Evolutionary conservation across 1,140 invertebrate genomes (phyloP), one percentile per base, ranked within the genome.

Genomic region (Halictus rubicundus): DNA sequence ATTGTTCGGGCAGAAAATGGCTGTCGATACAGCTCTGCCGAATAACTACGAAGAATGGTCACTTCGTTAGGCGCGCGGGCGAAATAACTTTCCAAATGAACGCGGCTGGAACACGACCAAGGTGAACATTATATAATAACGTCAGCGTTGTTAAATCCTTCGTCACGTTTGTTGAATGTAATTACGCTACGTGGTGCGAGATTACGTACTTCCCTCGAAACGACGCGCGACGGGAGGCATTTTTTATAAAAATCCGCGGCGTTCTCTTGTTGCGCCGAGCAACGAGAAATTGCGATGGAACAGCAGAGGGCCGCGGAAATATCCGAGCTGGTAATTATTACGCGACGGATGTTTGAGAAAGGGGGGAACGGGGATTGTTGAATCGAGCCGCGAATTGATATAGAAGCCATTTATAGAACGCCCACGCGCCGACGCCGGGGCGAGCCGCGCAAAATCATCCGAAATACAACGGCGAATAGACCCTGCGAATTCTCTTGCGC

Each of bases 361-460:
- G 42, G 42, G 42, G 10, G 2, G 10, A 0, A 2, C 10, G 42
- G 42, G 39, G 27, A 6, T 27, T 42, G 42, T 77, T 69, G 69
- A 69, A 69, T 68, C 59, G 60, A 69, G 37, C 66, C 21, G 25
- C 8, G 52, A 25, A 60, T 77, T 69, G 74, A 77, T 66, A 69
- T 68, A 68, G 54, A 60, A 49, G 23, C 66, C 74, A 69, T 77
- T 77, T 77, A 69, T 77, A 77, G 74, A 61, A 69, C 74, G 74
- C 39, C 66, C 54, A 69, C 54, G 66, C 66, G 12, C 25, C 23
- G 23, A 5, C 5, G 32, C 65, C 37, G 0, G 25, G 25, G 49
- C 49, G 49, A 52, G 39, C 12, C 42, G 39, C 54, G 68, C 52
- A 60, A 76, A 76, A 76, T 21, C 52, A 27, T 52, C 37, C 65